Conservation (phyloP, 2,888 invertebrate species). For the Noctua comes region DNA sequence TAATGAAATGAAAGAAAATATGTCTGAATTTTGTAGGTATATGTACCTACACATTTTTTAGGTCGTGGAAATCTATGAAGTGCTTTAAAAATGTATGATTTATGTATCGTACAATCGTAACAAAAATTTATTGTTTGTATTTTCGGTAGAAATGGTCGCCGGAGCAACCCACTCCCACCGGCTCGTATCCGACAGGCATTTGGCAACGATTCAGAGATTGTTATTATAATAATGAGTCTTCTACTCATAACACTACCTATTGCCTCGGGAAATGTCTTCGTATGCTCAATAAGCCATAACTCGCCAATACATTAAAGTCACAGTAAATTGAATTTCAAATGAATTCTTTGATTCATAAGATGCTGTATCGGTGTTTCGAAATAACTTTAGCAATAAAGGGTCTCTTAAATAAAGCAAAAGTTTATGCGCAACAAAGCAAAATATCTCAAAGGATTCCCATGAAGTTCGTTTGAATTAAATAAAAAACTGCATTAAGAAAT, state of each 20-base stretch:
- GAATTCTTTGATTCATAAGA: constrained; percentile 74
- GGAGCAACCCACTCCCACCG: constrained; percentile 77
- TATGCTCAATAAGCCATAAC: constrained; percentile 82
- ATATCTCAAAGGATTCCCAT: constrained; percentile 64
- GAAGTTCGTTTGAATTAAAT: constrained; percentile 66
- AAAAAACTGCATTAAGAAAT: constrained; percentile 74
- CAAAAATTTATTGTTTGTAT: constrained; percentile 79
- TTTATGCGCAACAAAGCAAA: constrained; percentile 53
- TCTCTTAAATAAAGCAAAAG: constrained; percentile 47
- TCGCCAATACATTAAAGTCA: constrained; percentile 82
- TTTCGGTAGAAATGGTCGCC: constrained; percentile 78
- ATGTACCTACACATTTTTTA: constrained; percentile 15
- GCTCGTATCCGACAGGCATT: constrained; percentile 79
- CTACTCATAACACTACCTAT: constrained; percentile 84
- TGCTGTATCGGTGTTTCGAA: constrained; percentile 12
- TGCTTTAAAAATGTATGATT: constrained; percentile 75
- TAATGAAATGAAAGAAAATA: neutral
- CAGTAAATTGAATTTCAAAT: constrained; percentile 73
- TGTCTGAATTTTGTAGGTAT: neutral
- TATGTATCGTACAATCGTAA: constrained; percentile 72
- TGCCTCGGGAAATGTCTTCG: constrained; percentile 82
- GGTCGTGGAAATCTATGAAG: constrained; percentile 9
- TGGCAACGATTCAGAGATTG: constrained; percentile 86
- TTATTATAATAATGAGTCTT: constrained; percentile 86
- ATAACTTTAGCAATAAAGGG: constrained; percentile 34